phyloP scores from a whole-genome alignment of 2,113 vertebrate species.

The Recurvirostra avosetta region DNA sequence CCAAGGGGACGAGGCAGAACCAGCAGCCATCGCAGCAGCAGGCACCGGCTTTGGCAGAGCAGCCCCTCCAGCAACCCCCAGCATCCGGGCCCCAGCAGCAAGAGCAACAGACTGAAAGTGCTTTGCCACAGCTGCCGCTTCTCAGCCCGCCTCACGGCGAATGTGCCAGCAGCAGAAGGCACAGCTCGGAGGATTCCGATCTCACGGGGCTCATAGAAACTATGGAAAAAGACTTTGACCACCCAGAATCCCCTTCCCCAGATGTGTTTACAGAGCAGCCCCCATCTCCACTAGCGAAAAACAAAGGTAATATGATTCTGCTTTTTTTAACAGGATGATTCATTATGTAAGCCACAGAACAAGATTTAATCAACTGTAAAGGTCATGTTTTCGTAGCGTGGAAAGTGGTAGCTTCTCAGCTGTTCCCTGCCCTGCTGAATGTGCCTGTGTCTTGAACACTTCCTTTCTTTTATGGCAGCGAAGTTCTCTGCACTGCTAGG shows the following conservation, averaged over 20 bases:
- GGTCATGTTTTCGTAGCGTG: not conserved
- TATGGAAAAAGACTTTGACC: conserved; percentile 96
- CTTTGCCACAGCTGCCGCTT: conserved; percentile 51
- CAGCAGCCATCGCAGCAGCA: conserved; percentile 70
- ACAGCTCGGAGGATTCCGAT: conserved; percentile 87
- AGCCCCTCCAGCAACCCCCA: conserved; percentile 66
- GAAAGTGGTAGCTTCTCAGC: not conserved
- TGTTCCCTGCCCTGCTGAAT: not conserved
- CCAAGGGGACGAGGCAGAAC: conserved; percentile 73
- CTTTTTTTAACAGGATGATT: not conserved
- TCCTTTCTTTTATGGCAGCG: not conserved
- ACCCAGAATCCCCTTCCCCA: conserved; percentile 79
- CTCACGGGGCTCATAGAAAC: conserved; percentile 89
- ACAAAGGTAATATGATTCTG: conserved; percentile 82
- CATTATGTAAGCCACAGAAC: not conserved
- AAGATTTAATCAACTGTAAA: not conserved
- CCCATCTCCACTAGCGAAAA: conserved; percentile 81
- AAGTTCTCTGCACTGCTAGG: not conserved
- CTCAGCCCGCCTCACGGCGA: conserved; percentile 56
- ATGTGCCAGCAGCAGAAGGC: conserved; percentile 65
- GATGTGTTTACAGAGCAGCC: conserved; percentile 86
- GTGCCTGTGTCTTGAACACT: not conserved
- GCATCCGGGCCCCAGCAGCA: conserved; percentile 70
- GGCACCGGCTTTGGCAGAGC: conserved; percentile 69
- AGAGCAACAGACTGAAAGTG: conserved; percentile 70